Conservation (phyloP, 2,888 invertebrate species). For the Hyalella azteca region DNA sequence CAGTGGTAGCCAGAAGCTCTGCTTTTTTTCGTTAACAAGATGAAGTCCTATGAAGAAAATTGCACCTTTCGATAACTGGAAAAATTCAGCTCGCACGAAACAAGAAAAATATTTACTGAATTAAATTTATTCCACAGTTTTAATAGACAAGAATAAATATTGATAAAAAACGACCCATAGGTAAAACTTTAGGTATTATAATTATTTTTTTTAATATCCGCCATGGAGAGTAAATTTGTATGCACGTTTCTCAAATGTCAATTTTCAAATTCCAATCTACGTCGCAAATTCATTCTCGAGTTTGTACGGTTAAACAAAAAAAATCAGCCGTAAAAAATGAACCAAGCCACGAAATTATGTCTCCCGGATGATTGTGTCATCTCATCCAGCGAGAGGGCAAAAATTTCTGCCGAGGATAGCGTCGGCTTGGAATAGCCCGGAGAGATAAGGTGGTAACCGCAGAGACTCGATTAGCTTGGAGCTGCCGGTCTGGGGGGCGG, state of each 20-base stretch:
- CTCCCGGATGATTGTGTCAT: slow-evolving; percentile 2
- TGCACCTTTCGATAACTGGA: no score
- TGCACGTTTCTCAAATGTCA: background rate
- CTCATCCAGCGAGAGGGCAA: slow-evolving; percentile 12
- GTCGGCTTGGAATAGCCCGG: background rate
- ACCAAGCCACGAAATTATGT: background rate
- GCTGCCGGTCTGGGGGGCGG: background rate
- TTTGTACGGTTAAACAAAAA: background rate
- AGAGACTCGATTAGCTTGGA: background rate
- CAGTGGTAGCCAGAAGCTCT: no score
- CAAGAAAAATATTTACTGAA: no score
- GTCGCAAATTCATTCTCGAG: background rate
- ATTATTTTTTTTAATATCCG: no score
- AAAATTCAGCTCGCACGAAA: no score
- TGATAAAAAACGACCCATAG: no score
- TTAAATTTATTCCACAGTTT: no score
- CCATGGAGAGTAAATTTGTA: background rate
- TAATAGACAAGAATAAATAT: no score
- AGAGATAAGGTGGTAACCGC: slow-evolving; percentile 30
- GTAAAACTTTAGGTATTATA: no score
- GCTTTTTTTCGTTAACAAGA: no score
- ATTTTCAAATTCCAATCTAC: background rate
- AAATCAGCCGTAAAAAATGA: no score
- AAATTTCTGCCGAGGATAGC: slow-evolving; percentile 7
- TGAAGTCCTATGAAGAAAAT: no score